phyloP scores from a whole-genome alignment of 2,113 vertebrate species.

The Oncorhynchus mykiss region DNA sequence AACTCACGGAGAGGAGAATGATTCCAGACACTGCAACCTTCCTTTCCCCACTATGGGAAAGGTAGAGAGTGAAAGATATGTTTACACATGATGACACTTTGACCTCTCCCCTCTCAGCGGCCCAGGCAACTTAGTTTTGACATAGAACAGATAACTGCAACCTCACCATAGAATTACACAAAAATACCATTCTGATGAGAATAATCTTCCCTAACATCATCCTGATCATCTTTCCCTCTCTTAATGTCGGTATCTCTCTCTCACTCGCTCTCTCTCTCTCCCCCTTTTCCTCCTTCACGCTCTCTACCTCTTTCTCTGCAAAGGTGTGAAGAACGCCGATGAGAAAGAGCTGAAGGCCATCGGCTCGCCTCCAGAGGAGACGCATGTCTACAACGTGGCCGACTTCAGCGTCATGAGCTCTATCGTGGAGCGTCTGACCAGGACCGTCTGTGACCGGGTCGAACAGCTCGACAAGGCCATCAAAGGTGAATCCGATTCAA shows the following conservation, averaged over 20 bases:
- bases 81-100: no score
- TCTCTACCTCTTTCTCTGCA: background rate
- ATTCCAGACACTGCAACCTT: no score
- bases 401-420: slow-evolving; percentile 94
- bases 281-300: background rate
- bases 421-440: slow-evolving; percentile 89
- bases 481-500: background rate
- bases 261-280: background rate
- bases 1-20: no score
- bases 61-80: no score
- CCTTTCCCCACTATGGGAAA: no score
- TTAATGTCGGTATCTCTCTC: background rate
- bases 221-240: no score
- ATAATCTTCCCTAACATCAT: no score
- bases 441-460: slow-evolving; percentile 84
- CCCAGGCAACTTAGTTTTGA: no score
- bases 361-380: slow-evolving; percentile 87
- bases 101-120: no score
- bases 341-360: slow-evolving; percentile 90
- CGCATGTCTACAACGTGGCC: slow-evolving; percentile 92
- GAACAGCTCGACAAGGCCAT: slow-evolving; percentile 83
- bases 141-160: no score
- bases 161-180: no score
- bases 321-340: slow-evolving; percentile 97
- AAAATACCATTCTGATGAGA: no score